Evolutionary conservation across 2,797 vertebrate species (phyloP), one percentile per base, ranked within the genome.

Genomic region (Intellagama lesueurii): DNA sequence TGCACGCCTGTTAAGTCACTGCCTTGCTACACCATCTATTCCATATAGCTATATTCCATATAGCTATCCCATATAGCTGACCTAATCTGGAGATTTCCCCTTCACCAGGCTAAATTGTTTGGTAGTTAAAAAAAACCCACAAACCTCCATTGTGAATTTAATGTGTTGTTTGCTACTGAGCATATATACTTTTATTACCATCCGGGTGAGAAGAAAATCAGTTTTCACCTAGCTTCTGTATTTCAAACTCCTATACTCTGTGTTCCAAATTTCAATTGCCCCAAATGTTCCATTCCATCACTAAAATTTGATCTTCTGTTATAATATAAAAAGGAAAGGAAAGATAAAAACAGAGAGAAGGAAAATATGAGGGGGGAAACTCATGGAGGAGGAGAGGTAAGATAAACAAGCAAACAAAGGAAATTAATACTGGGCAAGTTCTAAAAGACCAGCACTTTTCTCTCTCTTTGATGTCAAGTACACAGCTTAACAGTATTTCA

Each of bases 251-350:
- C 40, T 40, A 40, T 40, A 40, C 40, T 40, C 40, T 40, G 40
- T 40, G 40, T 40, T 40, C 40, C 40, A 40, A 40, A 40, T 40
- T 40, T 3, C 40, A 40, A 40, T 40, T 40, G 40, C 40, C 83
- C 87, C 0, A 30, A 60, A 28, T 84, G 47, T 0, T 52, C 2
- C 83, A 26, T 32, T 85, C 35, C 14, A 26, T 66, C 30, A 14
- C 30, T 32, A 72, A 69, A 84, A 28, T 16, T 16, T 83, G 60
- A 49, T 16, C 28, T 30, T 47, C 9, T 77, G 24, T 16, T 66
- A 17, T 22, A 84, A 88, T 92, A 68, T 0, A 87, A 40, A 82
- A 91, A 80, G 0, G 16, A 4, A 88, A 90, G 69, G 88, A 86
- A 76, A 28, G 9, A 87, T 88, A 89, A 78, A 30, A 0, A 1